phyloP scores from a whole-genome alignment of 2,797 vertebrate species.

The Clamator glandarius region DNA sequence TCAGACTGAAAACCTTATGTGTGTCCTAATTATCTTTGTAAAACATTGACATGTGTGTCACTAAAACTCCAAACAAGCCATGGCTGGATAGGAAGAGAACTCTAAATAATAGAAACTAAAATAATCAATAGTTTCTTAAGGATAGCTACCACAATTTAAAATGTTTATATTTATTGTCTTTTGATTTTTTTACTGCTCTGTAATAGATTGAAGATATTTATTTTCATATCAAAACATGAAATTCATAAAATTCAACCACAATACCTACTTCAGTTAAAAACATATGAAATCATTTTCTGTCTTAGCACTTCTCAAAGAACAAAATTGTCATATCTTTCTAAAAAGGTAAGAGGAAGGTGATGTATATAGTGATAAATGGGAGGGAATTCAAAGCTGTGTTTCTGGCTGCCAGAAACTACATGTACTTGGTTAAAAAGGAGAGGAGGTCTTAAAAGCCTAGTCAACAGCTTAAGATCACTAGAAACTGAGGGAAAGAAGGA shows the following conservation, averaged over 20 bases:
- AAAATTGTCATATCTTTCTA: background rate
- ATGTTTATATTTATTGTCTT: background rate
- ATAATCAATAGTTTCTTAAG: background rate
- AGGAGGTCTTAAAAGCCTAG: background rate
- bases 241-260: background rate
- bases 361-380: background rate
- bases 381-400: background rate
- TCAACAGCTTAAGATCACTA: background rate
- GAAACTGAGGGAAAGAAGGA: background rate
- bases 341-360: background rate
- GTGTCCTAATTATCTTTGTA: background rate
- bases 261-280: background rate
- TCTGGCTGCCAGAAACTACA: background rate
- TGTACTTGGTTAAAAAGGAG: background rate
- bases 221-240: background rate
- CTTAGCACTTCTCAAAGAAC: background rate
- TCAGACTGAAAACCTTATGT: background rate
- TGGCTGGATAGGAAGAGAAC: background rate
- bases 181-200: background rate
- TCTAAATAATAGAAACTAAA: background rate
- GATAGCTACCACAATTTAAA: background rate
- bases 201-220: background rate
- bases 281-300: background rate
- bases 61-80: background rate
- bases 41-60: background rate